Conservation (phyloP, 2,888 invertebrate genomes). For the Nowickia ferox region DNA sequence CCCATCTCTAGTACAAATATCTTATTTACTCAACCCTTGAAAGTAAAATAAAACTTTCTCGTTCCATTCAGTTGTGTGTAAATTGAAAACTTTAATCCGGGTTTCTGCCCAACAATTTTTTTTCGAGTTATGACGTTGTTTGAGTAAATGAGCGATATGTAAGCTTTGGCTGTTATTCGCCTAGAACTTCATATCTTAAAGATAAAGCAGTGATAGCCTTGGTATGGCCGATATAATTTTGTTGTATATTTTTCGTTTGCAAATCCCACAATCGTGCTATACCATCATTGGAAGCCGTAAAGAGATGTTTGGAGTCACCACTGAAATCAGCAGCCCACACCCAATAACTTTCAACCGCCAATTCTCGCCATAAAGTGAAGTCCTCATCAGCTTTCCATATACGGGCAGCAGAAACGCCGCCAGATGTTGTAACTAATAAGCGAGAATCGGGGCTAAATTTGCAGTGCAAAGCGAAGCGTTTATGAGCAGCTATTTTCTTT, state of each 20-base stretch:
- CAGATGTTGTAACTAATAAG: constrained; percentile 95
- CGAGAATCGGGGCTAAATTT: constrained; percentile 97
- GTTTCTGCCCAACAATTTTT: too few relatives aligned
- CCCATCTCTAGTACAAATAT: too few relatives aligned
- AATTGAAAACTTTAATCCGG: too few relatives aligned
- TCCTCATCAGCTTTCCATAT: constrained; percentile 93
- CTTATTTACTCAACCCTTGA: too few relatives aligned
- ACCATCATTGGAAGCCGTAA: constrained; percentile 97
- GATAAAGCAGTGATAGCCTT: constrained; percentile 96
- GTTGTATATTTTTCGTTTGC: constrained; percentile 90
- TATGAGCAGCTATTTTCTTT: constrained; percentile 91
- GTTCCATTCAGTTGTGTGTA: too few relatives aligned
- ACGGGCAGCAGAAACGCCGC: constrained; percentile 93
- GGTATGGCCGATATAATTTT: constrained; percentile 97
- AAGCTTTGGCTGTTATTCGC: constrained; percentile 76
- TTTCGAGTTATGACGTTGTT: too few relatives aligned
- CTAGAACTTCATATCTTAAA: constrained; percentile 89
- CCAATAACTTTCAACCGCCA: constrained; percentile 93
- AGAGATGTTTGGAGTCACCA: constrained; percentile 95
- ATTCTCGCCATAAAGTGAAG: constrained; percentile 88
- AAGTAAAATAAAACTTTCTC: too few relatives aligned
- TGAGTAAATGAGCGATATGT: too few relatives aligned
- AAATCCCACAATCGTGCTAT: constrained; percentile 96
- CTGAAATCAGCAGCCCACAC: constrained; percentile 99
- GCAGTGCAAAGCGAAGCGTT: constrained; percentile 94